Evolutionary conservation across 1,140 invertebrate genomes (phyloP).

Genomic region (Caenorhabditis remanei): DNA sequence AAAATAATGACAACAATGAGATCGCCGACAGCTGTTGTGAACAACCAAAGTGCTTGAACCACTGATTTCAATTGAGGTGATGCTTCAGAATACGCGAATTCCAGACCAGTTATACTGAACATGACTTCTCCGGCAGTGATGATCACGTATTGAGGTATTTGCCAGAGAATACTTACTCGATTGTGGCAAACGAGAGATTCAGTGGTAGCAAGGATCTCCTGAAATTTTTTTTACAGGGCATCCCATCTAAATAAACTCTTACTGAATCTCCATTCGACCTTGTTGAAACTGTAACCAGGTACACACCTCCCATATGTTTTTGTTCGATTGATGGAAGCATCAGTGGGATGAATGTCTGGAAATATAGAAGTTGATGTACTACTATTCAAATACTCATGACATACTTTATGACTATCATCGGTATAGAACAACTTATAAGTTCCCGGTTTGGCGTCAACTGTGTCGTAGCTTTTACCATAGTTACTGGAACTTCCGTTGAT

Average conservation of each 20-base stretch:
- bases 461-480: constrained; percentile 70
- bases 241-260: neutral
- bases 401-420: constrained; percentile 62
- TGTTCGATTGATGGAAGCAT: neutral
- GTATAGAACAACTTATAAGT: constrained; percentile 75
- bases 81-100: constrained; percentile 87
- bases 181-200: constrained; percentile 69
- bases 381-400: neutral
- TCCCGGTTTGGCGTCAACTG: constrained; percentile 72
- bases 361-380: neutral
- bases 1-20: constrained; percentile 89
- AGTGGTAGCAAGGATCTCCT: constrained; percentile 63
- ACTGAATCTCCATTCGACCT: neutral
- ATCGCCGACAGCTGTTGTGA: constrained; percentile 92
- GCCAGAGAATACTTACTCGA: constrained; percentile 85
- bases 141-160: constrained; percentile 88
- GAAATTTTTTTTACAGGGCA: constrained; percentile 69
- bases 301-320: constrained; percentile 24
- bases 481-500: constrained; percentile 64
- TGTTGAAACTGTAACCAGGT: neutral
- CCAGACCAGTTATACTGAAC: constrained; percentile 90
- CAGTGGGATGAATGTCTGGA: constrained; percentile 8
- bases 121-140: constrained; percentile 89
- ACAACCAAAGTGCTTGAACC: constrained; percentile 88
- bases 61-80: constrained; percentile 81